Conservation (phyloP, 2,113 vertebrate genomes). For the Loxodonta africana region DNA sequence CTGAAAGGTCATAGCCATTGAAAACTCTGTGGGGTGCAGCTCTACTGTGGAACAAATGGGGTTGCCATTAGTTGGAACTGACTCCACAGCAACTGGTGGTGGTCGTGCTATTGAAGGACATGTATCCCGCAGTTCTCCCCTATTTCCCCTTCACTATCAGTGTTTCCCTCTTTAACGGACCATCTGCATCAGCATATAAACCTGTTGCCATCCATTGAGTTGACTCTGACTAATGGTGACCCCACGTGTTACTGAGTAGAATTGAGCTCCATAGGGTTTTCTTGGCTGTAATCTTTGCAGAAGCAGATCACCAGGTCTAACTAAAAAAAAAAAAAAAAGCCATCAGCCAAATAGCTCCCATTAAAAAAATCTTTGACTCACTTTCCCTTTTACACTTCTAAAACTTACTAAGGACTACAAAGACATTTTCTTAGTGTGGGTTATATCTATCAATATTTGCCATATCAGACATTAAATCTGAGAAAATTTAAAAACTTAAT, state of each 20-base stretch:
- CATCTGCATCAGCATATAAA: not conserved
- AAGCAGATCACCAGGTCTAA: too few relatives aligned
- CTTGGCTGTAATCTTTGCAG: not conserved
- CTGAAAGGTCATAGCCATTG: not conserved
- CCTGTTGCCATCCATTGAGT: too few relatives aligned
- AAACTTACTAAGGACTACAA: not conserved
- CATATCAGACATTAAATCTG: not conserved
- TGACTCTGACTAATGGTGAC: too few relatives aligned
- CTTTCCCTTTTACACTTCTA: not conserved
- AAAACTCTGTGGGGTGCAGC: not conserved
- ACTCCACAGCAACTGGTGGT: too few relatives aligned
- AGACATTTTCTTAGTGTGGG: not conserved
- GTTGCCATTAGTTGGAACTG: not conserved
- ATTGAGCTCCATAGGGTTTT: not conserved
- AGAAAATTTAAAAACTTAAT: not conserved
- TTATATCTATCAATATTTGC: not conserved
- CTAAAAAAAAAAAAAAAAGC: too few relatives aligned
- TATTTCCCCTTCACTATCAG: not conserved
- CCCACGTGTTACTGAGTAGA: too few relatives aligned
- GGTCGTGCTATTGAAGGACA: not conserved
- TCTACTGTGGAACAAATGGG: not conserved
- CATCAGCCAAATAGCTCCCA: too few relatives aligned
- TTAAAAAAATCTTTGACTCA: too few relatives aligned
- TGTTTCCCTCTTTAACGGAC: constrained; percentile 8
- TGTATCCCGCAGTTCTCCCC: not conserved